Conservation (phyloP, 2,888 invertebrate species). For the Lasioglossum zephyrum region DNA sequence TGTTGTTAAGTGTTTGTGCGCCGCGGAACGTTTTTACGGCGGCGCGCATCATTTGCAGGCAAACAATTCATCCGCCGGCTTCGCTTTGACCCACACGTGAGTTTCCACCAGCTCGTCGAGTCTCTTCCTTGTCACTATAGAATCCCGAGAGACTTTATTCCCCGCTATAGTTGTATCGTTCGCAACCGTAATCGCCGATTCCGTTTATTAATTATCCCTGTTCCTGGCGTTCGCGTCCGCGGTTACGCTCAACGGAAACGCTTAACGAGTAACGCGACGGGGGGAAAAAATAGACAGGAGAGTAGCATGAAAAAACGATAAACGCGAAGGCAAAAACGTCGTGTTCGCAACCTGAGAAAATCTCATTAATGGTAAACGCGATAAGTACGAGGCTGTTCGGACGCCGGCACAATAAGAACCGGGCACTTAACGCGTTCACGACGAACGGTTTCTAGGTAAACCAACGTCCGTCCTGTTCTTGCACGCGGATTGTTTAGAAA, state of each 20-base stretch:
- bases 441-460: constrained; percentile 19
- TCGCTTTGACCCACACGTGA: neutral
- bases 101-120: neutral
- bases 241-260: constrained; percentile 1
- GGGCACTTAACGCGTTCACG: constrained; percentile 10
- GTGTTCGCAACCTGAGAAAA: constrained; percentile 27
- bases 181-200: constrained; percentile 4
- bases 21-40: constrained; percentile 3
- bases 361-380: constrained; percentile 34
- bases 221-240: neutral
- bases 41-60: constrained; percentile 9
- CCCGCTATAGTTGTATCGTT: neutral
- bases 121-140: neutral
- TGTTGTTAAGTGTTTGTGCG: constrained; percentile 17
- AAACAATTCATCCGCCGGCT: constrained; percentile 38
- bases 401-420: constrained; percentile 17
- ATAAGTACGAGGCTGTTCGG: constrained; percentile 32
- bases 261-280: constrained; percentile 39
- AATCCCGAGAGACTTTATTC: neutral
- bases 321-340: neutral
- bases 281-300: neutral
- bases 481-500: neutral
- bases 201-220: constrained; percentile 28
- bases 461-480: constrained; percentile 20
- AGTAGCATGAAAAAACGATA: neutral